Evolutionary conservation across 2,797 vertebrate genomes (phyloP).

Genomic region (Artibeus lituratus): DNA sequence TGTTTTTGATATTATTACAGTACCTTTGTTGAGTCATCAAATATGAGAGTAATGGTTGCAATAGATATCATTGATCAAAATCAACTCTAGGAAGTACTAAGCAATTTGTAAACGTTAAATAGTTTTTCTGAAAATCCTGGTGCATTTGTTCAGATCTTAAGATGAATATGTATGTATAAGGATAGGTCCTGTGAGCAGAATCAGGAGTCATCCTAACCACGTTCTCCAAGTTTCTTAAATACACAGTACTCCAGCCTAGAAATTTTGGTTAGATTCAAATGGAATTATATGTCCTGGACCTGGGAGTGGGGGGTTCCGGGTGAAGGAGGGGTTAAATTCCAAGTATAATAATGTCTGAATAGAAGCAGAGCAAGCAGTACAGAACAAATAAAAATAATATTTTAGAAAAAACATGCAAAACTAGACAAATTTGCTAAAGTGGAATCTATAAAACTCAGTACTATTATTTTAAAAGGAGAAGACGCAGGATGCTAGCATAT

Average conservation of each 20-base stretch:
- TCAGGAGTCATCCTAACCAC: neutral
- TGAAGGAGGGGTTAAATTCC: neutral
- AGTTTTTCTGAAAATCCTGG: neutral
- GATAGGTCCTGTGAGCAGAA: neutral
- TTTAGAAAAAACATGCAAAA: neutral
- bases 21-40: neutral
- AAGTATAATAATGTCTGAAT: neutral
- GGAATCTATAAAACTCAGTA: neutral
- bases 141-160: neutral
- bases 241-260: neutral
- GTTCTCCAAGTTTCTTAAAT: neutral
- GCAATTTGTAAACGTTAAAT: neutral
- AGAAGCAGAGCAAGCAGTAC: neutral
- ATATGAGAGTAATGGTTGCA: neutral
- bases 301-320: neutral
- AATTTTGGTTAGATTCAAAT: neutral
- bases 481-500: neutral
- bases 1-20: neutral
- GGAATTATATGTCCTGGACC: neutral
- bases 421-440: neutral
- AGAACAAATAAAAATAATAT: neutral
- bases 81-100: neutral
- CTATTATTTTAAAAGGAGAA: slow-evolving; percentile 2
- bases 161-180: neutral
- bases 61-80: neutral